Base-by-base conservation (phyloP, 1,140 invertebrate genomes). In the Himalopsyche phryganea region DNA sequence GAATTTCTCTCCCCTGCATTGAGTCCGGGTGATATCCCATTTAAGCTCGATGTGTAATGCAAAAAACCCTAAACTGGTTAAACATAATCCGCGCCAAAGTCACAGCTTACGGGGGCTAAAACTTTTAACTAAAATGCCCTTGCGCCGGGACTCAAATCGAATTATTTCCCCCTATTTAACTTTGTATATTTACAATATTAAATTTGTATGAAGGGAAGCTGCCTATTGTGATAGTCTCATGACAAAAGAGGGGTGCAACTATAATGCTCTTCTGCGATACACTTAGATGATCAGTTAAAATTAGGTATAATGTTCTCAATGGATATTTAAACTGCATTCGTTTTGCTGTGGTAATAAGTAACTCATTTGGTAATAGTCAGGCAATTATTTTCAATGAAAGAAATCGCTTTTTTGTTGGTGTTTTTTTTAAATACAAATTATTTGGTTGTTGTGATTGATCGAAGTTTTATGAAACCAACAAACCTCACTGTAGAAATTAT, bases 131-230 rank as follows among this genome's bases (percentile, higher is more conserved):
- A 53, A 49, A 58, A 56, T 53, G 51, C 51, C 9, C 38, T 28
- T 28, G 13, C 49, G 20, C 20, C 13, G 50, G 50, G 49, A 50
- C 42, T 18, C 49, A 61, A 65, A 65, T 65, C 58, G 59, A 65
- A 65, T 65, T 61, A 65, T 61, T 64, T 61, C 59, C 48, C 62
- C 62, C 58, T 65, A 58, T 65, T 65, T 61, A 65, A 65, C 62
- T 61, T 61, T 65, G 58, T 65, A 58, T 65, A 65, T 65, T 61
- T 65, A 65, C 62, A 65, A 65, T 65, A 65, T 65, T 65, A 65
- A 65, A 65, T 65, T 65, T 61, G 62, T 53, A 55, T 33, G 50
- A 61, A 56, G 62, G 62, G 62, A 53, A 42, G 49, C 19, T 23
- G 10, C 32, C 52, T 44, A 55, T 55, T 55, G 52, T 55, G 41